Evolutionary conservation across 2,888 invertebrate species (phyloP), one percentile per base, ranked within the genome.

Genomic region (Pyrocoelia pectoralis): DNA sequence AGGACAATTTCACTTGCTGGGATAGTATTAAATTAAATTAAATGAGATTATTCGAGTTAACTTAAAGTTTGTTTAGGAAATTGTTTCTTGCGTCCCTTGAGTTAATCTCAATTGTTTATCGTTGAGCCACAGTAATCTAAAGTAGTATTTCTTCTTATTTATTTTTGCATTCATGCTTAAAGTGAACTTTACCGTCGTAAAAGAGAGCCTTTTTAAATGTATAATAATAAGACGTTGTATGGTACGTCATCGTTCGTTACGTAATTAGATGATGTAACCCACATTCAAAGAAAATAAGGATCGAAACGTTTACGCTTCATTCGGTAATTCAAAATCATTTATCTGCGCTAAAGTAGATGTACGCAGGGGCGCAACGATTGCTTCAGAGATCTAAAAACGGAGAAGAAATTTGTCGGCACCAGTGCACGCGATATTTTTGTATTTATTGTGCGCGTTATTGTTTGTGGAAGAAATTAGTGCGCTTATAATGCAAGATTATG

Each of bases 401-500:
- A 15, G 17, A 15, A 10, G 43, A 43, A 18, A 10, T 3, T 8
- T 18, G 48, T 40, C 18, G 41, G 8, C 15, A 19, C 15, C 8
- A 55, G 18, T 12, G 14, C 8, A 43, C 15, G 18, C n/a, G 12
- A 9, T 24, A 24, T 24, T 24, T 24, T 24, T 24, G 24, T 12
- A 19, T 12, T 10, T 5, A 48, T n/a, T 13, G 38, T 28, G 56
- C 17, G 9, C 49, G 49, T 17, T 10, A 43, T 29, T 41, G 28
- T 18, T 24, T 3, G 24, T 18, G 10, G 14, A 8, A 1, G 46
- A 14, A 19, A 17, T 5, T 12, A 14, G 12, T 6, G 17, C 15
- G 53, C 9, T 41, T 9, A 56, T 8, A 10, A 73, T 73, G 73
- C 70, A 73, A 69, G 74, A 73, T 38, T 71, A 73, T 70, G 73